Percentiles rank a stretch among this genome's conserved stretches.
Conservation (phyloP, 2,113 vertebrate genomes). For the Sarotherodon lohbergeri region DNA sequence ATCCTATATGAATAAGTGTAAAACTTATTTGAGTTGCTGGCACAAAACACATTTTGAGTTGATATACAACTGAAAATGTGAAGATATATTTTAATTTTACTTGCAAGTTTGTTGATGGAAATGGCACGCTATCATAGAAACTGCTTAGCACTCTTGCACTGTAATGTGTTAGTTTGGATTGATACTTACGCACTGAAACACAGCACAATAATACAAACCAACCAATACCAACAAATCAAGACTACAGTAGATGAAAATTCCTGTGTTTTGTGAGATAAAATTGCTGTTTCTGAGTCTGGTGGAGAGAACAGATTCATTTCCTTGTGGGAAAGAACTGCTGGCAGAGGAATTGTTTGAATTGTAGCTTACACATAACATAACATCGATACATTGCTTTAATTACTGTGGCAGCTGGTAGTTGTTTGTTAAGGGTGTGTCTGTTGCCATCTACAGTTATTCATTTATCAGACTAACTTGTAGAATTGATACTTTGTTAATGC, state of each 20-base stretch:
- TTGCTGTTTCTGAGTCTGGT: neutral
- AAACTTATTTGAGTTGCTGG: neutral
- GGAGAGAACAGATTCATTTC: neutral
- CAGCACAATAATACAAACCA: neutral
- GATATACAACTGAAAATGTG: neutral
- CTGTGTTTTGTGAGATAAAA: neutral
- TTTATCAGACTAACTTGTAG: neutral
- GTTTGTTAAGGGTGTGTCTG: neutral
- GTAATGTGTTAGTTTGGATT: neutral
- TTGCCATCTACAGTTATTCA: neutral
- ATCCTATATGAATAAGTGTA: neutral
- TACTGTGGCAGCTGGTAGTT: neutral
- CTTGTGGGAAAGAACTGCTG: neutral
- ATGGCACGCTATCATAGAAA: neutral
- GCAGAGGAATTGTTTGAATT: neutral
- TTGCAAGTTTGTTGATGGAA: neutral
- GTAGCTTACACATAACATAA: neutral
- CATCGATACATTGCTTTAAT: neutral
- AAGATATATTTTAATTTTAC: neutral
- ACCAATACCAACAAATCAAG: neutral
- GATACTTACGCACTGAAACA: neutral
- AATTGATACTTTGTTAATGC: neutral
- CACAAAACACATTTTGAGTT: neutral
- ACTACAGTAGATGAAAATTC: neutral
- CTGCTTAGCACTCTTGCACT: neutral